Percentiles rank a stretch among this genome's conserved stretches.
These are phyloP conservation scores for Acanthurus tractus DNA, from an alignment of 2,797 vertebrate species.

Conservation along the genomic window DNA sequence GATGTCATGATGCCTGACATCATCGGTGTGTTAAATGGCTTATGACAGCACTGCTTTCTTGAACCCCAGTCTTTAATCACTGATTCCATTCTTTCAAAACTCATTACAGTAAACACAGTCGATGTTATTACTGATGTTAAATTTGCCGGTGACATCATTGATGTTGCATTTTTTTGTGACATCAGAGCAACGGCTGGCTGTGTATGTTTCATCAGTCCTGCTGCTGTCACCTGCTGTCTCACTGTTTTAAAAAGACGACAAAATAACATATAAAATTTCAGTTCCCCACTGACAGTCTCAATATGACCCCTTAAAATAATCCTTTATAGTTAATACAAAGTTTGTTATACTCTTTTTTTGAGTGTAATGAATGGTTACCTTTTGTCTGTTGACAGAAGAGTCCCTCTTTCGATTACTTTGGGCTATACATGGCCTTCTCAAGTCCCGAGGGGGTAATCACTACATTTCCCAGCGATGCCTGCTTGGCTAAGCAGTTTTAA, in stretches of 20 bases:
- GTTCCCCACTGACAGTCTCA: not conserved
- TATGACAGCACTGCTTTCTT: no score
- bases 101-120: no score
- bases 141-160: not conserved
- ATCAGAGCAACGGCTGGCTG: not conserved
- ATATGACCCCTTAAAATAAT: constrained; percentile 14
- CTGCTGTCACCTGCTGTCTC: constrained; percentile 4
- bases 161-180: not conserved
- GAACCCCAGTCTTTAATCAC: no score
- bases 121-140: no score
- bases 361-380: constrained; percentile 6
- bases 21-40: no score
- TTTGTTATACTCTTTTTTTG: not conserved
- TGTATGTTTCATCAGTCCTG: not conserved
- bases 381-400: constrained; percentile 37
- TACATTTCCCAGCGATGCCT: constrained; percentile 87
- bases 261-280: constrained; percentile 27
- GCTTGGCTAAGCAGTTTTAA: constrained; percentile 93
- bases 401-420: constrained; percentile 61
- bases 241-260: constrained; percentile 5
- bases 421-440: constrained; percentile 66
- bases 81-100: no score
- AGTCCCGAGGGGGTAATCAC: constrained; percentile 84
- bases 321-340: not conserved
- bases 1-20: no score